phyloP scores from a whole-genome alignment of 2,797 vertebrate species.

The Vultur gryphus region DNA sequence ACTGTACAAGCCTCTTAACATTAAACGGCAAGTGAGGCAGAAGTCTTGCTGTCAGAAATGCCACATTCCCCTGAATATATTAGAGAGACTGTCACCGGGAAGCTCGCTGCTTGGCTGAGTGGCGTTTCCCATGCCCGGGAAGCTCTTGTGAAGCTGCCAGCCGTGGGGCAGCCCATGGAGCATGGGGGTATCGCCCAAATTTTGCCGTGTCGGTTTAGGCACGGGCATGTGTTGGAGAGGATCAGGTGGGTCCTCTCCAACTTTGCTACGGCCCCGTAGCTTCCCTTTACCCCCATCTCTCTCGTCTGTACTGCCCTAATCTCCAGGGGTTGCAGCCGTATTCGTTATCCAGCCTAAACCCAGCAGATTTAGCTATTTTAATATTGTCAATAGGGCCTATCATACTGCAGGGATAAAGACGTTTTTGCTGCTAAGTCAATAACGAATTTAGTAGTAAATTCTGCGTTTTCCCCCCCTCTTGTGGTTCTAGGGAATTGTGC shows the following conservation, averaged over 20 bases:
- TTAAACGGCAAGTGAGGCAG: constrained; percentile 73
- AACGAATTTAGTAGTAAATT: background rate
- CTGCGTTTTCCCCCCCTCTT: background rate
- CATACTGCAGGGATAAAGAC: background rate
- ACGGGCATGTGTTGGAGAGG: accelerated
- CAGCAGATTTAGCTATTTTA: background rate
- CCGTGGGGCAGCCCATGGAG: accelerated
- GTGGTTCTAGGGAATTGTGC: constrained; percentile 23
- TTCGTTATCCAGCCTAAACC: background rate
- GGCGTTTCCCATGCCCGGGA: background rate
- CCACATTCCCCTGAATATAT: constrained; percentile 45
- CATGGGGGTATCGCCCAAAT: accelerated
- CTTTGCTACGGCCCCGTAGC: accelerated
- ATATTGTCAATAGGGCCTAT: background rate
- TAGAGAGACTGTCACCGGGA: background rate
- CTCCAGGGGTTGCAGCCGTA: accelerated
- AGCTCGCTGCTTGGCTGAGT: background rate
- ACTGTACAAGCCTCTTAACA: constrained; percentile 72
- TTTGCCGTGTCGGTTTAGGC: accelerated
- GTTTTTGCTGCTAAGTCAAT: constrained; percentile 3
- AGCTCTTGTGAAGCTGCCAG: background rate
- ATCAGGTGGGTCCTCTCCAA: background rate
- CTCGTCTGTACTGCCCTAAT: background rate
- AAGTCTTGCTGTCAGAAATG: constrained; percentile 69
- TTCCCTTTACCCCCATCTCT: background rate